Evolutionary conservation across 2,113 vertebrate genomes (phyloP), one percentile per base, ranked within the genome.

Genomic region (Platichthys flesus): DNA sequence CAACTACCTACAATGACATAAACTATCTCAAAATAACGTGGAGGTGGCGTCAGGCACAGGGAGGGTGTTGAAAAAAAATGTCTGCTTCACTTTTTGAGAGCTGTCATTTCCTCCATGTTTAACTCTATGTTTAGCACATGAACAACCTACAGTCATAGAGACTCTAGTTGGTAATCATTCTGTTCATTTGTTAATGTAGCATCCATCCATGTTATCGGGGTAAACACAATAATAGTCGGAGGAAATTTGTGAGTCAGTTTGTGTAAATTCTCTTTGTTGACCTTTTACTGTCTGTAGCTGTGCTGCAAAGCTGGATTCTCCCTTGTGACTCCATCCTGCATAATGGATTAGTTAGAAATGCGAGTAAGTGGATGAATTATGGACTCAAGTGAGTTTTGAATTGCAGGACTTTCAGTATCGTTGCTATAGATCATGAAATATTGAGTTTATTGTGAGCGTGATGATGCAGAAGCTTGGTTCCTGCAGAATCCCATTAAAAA

Each of bases 401-500:
- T 6, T 18, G 45, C 45, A 49, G 40, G 14, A 49, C 45, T 5
- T 16, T 49, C 45, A 49, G 45, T 18, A 16, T 49, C 16, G 15
- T 24, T 55, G 56, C 24, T 8, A 16, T 52, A 23, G 54, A 58
- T 42, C 40, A 42, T 42, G 40, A 47, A 28, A 42, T 21, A 23
- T 9, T 24, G 54, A 7, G 31, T 24, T 56, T 13, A 23, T 54
- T 23, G 5, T 14, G 21, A 56, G 21, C 1, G 20, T 10, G 51
- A n/a, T 54, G 51, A n/a, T 20, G 20, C 14, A 20, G n/a, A 49
- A 49, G 15, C 45, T 49, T 49, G 3, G 58, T 20, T 35, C 5
- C 20, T 61, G 9, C n/a, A 42, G 37, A 31, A 31, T 31, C 5
- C 57, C 47, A 28, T 77, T 75, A 52, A 67, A 20, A 66, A 74